Percentiles rank a stretch among this genome's conserved stretches.
phyloP scores from a whole-genome alignment of 2,797 vertebrate genomes.

The Petrocephalus sullivani region DNA sequence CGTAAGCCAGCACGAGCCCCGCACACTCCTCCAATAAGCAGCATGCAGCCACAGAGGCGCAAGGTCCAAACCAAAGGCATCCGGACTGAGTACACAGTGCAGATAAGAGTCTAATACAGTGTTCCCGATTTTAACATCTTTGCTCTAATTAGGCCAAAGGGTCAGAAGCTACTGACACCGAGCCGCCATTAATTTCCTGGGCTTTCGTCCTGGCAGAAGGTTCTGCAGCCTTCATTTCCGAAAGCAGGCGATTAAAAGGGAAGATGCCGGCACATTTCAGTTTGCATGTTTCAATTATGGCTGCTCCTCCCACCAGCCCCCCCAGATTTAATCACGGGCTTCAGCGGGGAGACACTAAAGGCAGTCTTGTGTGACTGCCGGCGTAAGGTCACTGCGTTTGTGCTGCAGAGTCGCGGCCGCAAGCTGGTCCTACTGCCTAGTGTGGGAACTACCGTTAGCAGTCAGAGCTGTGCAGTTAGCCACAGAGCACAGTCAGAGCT shows the following conservation, averaged over 20 bases:
- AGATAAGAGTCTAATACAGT: background rate
- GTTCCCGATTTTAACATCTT: background rate
- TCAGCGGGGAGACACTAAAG: background rate
- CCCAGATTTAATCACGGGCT: background rate
- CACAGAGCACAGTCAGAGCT: too few species aligned
- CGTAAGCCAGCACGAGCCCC: background rate
- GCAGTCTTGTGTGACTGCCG: background rate
- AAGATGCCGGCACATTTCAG: background rate
- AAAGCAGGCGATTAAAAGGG: background rate
- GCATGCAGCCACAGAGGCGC: background rate
- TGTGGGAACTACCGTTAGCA: background rate
- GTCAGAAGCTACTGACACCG: background rate
- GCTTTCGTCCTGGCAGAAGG: background rate
- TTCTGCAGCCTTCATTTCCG: background rate
- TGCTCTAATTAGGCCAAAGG: background rate
- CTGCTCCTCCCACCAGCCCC: background rate
- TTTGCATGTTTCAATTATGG: background rate
- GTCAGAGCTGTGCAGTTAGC: too few species aligned
- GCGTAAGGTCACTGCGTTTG: background rate
- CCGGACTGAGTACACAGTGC: background rate
- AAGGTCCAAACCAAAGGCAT: background rate
- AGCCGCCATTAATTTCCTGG: background rate
- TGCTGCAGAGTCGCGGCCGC: background rate
- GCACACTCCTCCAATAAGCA: background rate
- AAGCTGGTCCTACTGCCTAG: background rate